Conservation (phyloP, 2,888 invertebrate species). For the Dendrolimus houi region DNA sequence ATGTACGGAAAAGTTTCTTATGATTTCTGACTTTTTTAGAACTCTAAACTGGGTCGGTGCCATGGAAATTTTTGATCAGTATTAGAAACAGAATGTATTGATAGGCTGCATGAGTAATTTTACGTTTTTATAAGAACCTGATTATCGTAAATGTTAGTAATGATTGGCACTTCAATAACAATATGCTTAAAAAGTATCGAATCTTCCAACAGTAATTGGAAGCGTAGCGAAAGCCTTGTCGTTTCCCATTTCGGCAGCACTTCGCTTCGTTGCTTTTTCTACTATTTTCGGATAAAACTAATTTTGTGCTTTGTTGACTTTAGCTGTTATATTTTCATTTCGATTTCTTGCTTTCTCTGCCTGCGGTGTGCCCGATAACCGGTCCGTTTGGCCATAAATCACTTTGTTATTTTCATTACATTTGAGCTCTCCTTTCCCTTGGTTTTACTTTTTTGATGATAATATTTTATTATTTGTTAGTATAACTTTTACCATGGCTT, state of each 20-base stretch:
- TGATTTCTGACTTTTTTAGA: no score
- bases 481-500: no score
- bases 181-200: neutral
- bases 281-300: constrained; percentile 64
- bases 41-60: no score
- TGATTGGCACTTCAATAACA: constrained; percentile 5
- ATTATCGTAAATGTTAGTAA: no score
- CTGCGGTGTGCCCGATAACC: constrained; percentile 32
- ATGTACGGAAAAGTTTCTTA: no score
- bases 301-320: constrained; percentile 70
- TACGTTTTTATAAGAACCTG: no score
- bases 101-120: no score
- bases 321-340: constrained; percentile 58
- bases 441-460: neutral
- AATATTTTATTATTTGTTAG: constrained; percentile 1
- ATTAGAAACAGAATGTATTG: no score
- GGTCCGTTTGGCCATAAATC: constrained; percentile 20
- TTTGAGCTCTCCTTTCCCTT: constrained; percentile 7
- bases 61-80: no score
- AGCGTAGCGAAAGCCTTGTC: constrained; percentile 15
- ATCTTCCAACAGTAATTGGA: neutral
- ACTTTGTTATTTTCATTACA: constrained; percentile 27
- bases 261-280: constrained; percentile 45
- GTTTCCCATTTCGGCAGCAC: constrained; percentile 36
- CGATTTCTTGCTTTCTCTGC: constrained; percentile 26